These are phyloP conservation scores for Mellilla xanthometata DNA, from an alignment of 2,888 invertebrate species.

Conservation along the genomic window DNA sequence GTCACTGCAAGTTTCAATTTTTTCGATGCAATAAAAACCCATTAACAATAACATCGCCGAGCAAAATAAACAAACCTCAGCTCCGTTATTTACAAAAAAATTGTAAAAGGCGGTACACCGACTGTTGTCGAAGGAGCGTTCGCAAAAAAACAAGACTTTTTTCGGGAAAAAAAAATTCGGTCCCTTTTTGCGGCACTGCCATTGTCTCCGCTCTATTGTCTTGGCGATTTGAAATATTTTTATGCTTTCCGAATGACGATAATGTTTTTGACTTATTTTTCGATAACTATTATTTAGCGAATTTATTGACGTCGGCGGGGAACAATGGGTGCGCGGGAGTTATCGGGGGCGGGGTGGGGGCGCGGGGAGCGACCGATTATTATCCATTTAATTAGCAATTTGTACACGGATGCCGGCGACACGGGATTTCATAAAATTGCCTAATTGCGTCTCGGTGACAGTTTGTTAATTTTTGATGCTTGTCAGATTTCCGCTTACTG, in stretches of 20 bases:
- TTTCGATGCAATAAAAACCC: slow-evolving; percentile 46
- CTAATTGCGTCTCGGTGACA: slow-evolving; percentile 51
- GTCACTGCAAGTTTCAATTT: slow-evolving; percentile 30
- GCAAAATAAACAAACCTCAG: slow-evolving; percentile 73
- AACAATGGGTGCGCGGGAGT: slow-evolving; percentile 40
- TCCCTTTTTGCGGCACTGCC: slow-evolving; percentile 72
- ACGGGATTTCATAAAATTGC: slow-evolving; percentile 41
- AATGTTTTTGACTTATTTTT: slow-evolving; percentile 77
- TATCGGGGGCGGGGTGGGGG: slow-evolving; percentile 31
- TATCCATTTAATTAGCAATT: slow-evolving; percentile 58
- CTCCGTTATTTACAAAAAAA: slow-evolving; percentile 69
- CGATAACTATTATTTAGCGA: slow-evolving; percentile 79
- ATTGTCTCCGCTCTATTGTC: slow-evolving; percentile 79
- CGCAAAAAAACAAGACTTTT: slow-evolving; percentile 64
- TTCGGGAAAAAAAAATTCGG: slow-evolving; percentile 53
- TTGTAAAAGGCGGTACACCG: slow-evolving; percentile 64
- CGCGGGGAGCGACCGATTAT: slow-evolving; percentile 37
- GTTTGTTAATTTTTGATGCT: slow-evolving; percentile 47
- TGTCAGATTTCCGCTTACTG: slow-evolving; percentile 38
- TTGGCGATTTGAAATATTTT: slow-evolving; percentile 78
- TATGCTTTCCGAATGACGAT: slow-evolving; percentile 79
- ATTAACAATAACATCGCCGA: slow-evolving; percentile 60
- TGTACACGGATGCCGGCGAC: slow-evolving; percentile 57
- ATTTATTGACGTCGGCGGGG: slow-evolving; percentile 63
- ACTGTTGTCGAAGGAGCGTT: slow-evolving; percentile 69